A percentile compares a stretch with the other conserved stretches of the same genome.
These are phyloP conservation scores for Tetragonisca angustula DNA, from an alignment of 2,888 invertebrate species.

Conservation along the genomic window DNA sequence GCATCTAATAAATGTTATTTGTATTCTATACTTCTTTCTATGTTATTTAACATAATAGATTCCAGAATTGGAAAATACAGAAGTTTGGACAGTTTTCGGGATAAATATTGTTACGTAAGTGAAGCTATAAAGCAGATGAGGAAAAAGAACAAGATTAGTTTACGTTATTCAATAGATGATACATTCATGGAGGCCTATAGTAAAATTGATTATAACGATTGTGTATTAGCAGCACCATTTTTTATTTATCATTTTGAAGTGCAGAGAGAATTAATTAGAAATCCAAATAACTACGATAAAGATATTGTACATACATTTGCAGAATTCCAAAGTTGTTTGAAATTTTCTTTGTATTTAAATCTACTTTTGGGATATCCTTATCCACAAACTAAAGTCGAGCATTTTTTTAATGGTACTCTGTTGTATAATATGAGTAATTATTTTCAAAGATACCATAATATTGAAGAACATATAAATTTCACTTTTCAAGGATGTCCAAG, in stretches of 20 bases:
- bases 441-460: slow-evolving; percentile 86
- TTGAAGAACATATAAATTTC: slow-evolving; percentile 85
- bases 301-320: slow-evolving; percentile 87
- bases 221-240: slow-evolving; percentile 86
- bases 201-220: slow-evolving; percentile 86
- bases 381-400: slow-evolving; percentile 86
- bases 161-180: slow-evolving; percentile 69
- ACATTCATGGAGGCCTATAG: slow-evolving; percentile 84
- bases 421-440: slow-evolving; percentile 89
- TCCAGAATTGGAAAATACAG: slow-evolving; percentile 86
- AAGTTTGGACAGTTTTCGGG: slow-evolving; percentile 84
- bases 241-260: slow-evolving; percentile 87
- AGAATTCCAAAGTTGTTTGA: slow-evolving; percentile 88
- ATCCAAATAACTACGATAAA: slow-evolving; percentile 85
- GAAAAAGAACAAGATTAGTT: slow-evolving; percentile 24
- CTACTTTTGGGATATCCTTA: slow-evolving; percentile 87
- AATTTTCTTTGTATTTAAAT: slow-evolving; percentile 87
- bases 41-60: slow-evolving; percentile 87
- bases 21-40: slow-evolving; percentile 86
- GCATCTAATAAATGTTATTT: slow-evolving; percentile 84
- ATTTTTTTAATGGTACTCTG: slow-evolving; percentile 90
- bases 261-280: slow-evolving; percentile 85
- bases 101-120: slow-evolving; percentile 83
- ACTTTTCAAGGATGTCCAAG: slow-evolving; percentile 79
- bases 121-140: slow-evolving; percentile 16